Evolutionary conservation across 2,113 vertebrate species (phyloP).

Genomic region (Ictalurus furcatus): DNA sequence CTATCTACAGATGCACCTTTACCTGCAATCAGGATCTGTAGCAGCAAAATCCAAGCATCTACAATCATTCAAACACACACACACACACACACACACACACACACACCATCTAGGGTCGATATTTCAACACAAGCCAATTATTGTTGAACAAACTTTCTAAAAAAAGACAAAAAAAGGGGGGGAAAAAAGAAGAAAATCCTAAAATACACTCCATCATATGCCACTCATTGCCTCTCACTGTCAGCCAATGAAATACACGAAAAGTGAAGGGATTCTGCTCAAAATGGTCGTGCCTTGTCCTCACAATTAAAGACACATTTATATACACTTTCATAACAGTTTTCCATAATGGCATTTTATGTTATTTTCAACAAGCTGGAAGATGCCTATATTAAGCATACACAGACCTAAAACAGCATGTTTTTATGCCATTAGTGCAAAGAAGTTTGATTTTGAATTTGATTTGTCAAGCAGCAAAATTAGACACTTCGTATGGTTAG

Average conservation of each 20-base stretch:
- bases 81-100: conserved; percentile 7
- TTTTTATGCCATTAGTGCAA: background rate
- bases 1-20: conserved; percentile 24
- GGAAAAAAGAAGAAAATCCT: no score
- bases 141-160: background rate
- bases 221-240: background rate
- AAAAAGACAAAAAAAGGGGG: background rate
- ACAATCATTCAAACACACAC: conserved; percentile 19
- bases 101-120: background rate
- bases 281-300: background rate
- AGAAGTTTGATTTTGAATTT: background rate
- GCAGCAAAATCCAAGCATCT: background rate
- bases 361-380: background rate
- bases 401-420: background rate
- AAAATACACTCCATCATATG: background rate
- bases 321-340: background rate
- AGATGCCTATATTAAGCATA: background rate
- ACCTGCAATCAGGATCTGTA: conserved; percentile 30
- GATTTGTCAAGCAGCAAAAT: background rate
- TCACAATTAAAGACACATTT: background rate
- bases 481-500: background rate
- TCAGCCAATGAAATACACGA: background rate
- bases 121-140: background rate
- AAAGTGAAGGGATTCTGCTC: background rate
- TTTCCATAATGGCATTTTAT: background rate